Conservation (phyloP, 2,113 vertebrate species). For the Chelonoidis abingdonii region DNA sequence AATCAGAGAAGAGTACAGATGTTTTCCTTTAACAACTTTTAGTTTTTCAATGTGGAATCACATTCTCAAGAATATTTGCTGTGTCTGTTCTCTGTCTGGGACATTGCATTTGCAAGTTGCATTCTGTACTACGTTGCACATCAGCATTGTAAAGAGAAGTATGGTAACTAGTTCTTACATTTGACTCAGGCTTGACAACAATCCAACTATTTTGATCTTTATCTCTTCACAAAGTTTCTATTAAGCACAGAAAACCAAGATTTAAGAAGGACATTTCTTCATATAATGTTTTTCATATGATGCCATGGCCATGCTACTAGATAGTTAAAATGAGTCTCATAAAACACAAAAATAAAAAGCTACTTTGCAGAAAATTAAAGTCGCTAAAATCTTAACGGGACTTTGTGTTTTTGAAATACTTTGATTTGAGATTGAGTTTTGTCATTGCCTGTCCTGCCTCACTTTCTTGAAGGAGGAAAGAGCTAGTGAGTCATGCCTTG, state of each 20-base stretch:
- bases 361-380: background rate
- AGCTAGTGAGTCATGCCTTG: background rate
- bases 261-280: background rate
- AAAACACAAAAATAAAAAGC: background rate
- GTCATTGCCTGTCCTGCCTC: background rate
- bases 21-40: background rate
- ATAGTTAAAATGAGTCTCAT: background rate
- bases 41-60: background rate
- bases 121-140: background rate
- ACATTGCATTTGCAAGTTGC: background rate
- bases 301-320: background rate
- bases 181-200: background rate
- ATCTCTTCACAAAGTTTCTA: background rate
- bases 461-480: background rate
- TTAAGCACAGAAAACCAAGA: background rate
- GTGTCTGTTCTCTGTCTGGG: background rate
- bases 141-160: background rate
- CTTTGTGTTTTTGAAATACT: background rate
- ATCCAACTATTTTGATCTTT: fast-evolving
- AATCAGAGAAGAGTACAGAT: background rate
- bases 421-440: background rate
- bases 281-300: background rate
- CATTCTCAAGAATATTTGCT: background rate
- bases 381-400: background rate
- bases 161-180: background rate